Conservation (phyloP, 2,113 vertebrate genomes). For the Rhabdornis inornatus region DNA sequence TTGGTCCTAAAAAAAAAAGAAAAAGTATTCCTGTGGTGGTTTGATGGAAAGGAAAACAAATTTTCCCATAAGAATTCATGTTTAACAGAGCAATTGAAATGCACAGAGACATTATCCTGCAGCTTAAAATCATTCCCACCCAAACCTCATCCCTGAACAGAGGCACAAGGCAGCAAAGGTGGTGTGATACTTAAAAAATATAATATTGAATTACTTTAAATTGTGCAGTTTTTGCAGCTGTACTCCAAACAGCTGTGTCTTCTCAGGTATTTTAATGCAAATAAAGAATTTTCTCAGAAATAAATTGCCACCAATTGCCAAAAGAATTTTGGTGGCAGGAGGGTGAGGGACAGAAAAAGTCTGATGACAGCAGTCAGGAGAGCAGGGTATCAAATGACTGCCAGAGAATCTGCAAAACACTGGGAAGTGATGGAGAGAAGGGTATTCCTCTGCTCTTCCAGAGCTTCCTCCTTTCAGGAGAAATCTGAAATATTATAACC, state of each 20-base stretch:
- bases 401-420: not conserved
- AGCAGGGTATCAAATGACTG: not conserved
- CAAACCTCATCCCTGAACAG: not conserved
- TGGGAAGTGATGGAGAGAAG: not conserved
- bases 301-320: not conserved
- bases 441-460: not conserved
- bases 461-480: not conserved
- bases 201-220: not conserved
- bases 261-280: not conserved
- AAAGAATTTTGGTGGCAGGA: not conserved
- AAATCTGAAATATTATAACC: not conserved
- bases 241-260: not conserved
- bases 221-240: not conserved
- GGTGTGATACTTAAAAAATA: not conserved
- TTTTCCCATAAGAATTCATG: not conserved
- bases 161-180: not conserved
- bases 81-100: not conserved
- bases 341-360: not conserved
- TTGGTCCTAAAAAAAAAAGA: not conserved
- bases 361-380: not conserved
- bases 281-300: not conserved
- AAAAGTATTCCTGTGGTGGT: not conserved
- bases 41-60: not conserved
- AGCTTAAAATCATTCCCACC: not conserved
- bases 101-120: not conserved